These are phyloP conservation scores for Bugulina stolonifera DNA, from an alignment of 2,888 invertebrate species.

Conservation along the genomic window DNA sequence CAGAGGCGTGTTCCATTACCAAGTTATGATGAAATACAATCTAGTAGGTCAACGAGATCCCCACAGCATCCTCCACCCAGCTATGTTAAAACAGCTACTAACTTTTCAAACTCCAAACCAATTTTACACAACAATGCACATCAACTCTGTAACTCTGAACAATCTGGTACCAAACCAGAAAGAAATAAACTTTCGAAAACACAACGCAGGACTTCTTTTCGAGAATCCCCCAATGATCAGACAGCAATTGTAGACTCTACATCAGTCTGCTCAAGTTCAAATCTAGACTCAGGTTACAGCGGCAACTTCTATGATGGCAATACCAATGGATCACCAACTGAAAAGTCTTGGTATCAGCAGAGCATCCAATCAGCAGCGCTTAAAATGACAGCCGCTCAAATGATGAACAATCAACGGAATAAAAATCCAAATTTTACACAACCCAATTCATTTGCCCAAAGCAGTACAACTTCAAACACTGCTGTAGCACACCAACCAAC, in stretches of 20 bases:
- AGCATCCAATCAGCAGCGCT: slow-evolving; percentile 14
- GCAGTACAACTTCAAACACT: background rate
- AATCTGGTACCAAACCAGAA: background rate
- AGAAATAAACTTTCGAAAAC: too few species aligned
- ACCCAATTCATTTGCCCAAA: background rate
- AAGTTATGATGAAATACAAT: slow-evolving; percentile 21
- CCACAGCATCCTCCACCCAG: background rate
- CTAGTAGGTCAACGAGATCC: background rate
- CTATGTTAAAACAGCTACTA: background rate
- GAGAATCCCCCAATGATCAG: background rate
- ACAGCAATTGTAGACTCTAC: background rate
- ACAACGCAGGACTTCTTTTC: background rate
- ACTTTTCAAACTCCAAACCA: background rate
- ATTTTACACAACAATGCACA: background rate
- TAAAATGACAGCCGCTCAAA: slow-evolving; percentile 6
- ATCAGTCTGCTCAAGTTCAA: background rate
- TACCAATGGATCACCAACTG: background rate
- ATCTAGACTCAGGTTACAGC: slow-evolving; percentile 10
- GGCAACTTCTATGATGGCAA: slow-evolving; percentile 21
- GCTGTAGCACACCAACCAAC: too few species aligned
- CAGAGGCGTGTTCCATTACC: background rate
- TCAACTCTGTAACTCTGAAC: background rate
- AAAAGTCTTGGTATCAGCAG: slow-evolving; percentile 21
- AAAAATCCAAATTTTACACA: background rate
- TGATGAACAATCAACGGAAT: background rate